These are phyloP conservation scores for Centropus unirufus DNA, from an alignment of 2,113 vertebrate genomes.

Conservation along the genomic window DNA sequence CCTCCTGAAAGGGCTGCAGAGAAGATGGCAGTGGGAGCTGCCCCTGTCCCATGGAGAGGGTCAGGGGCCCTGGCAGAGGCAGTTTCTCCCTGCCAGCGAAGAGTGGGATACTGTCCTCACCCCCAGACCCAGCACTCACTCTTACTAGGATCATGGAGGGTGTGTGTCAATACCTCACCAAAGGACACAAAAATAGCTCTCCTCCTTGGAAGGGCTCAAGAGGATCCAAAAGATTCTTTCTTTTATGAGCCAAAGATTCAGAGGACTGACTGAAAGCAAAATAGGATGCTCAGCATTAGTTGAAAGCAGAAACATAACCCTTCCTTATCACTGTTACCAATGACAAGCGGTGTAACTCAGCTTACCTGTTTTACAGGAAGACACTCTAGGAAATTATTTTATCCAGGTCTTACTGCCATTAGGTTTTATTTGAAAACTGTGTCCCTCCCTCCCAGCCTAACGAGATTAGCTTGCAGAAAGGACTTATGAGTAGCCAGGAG, in stretches of 20 bases:
- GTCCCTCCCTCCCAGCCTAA: not conserved
- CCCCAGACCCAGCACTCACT: not conserved
- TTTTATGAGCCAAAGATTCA: not conserved
- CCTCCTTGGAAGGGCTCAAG: not conserved
- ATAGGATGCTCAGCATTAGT: not conserved
- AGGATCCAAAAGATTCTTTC: not conserved
- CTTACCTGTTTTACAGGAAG: not conserved
- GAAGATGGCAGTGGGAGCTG: not conserved
- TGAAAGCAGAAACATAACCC: not conserved
- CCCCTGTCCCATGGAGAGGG: not conserved
- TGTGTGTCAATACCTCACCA: not conserved
- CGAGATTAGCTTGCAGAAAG: not conserved
- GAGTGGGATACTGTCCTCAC: not conserved
- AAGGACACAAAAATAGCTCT: not conserved
- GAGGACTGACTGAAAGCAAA: not conserved
- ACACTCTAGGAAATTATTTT: not conserved
- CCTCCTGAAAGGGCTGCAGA: not conserved
- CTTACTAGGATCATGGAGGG: not conserved
- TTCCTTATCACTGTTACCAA: not conserved
- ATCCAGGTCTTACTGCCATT: not conserved
- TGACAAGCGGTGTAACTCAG: rapidly evolving
- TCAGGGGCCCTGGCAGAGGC: not conserved
- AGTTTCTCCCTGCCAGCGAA: rapidly evolving
- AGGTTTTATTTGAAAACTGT: not conserved
- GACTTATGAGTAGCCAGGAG: not conserved